Evolutionary conservation across 2,888 invertebrate genomes (phyloP).

Genomic region (Microctonus hyperodae): DNA sequence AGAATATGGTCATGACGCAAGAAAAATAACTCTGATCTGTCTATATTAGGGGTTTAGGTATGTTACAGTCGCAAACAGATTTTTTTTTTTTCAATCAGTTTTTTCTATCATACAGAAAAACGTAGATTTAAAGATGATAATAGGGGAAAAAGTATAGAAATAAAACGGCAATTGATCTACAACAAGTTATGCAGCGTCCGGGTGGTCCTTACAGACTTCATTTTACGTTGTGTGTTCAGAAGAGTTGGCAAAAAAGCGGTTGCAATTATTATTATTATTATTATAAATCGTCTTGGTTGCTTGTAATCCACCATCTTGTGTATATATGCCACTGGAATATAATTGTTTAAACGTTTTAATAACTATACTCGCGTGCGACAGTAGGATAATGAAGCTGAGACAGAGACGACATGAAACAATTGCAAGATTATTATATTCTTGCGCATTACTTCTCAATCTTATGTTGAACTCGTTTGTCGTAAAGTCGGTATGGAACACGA

Average conservation of each 20-base stretch:
- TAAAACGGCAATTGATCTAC: slow-evolving; percentile 5
- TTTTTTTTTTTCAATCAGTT: neutral
- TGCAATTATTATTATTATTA: slow-evolving; percentile 49
- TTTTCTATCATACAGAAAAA: neutral
- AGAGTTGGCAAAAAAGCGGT: slow-evolving; percentile 41
- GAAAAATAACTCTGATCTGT: neutral
- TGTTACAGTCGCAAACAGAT: neutral
- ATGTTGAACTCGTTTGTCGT: neutral
- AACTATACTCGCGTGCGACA: slow-evolving; percentile 54
- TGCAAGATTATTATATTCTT: slow-evolving; percentile 20
- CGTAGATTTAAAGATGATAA: neutral
- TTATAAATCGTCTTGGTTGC: slow-evolving; percentile 23
- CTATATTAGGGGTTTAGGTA: neutral
- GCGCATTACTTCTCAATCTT: slow-evolving; percentile 10
- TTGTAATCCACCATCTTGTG: slow-evolving; percentile 28
- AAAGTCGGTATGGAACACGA: slow-evolving; percentile 22
- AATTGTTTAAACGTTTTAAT: slow-evolving; percentile 61
- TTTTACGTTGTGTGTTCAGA: slow-evolving; percentile 12
- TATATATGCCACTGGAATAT: slow-evolving; percentile 47
- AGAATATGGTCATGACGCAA: slow-evolving; percentile 14
- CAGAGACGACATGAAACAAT: slow-evolving; percentile 14
- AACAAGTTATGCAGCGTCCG: slow-evolving; percentile 27
- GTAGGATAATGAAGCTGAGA: slow-evolving; percentile 39
- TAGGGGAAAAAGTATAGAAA: slow-evolving; percentile 2
- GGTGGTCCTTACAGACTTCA: slow-evolving; percentile 43